Conservation (phyloP, 2,113 vertebrate genomes). For the Chauna torquata region DNA sequence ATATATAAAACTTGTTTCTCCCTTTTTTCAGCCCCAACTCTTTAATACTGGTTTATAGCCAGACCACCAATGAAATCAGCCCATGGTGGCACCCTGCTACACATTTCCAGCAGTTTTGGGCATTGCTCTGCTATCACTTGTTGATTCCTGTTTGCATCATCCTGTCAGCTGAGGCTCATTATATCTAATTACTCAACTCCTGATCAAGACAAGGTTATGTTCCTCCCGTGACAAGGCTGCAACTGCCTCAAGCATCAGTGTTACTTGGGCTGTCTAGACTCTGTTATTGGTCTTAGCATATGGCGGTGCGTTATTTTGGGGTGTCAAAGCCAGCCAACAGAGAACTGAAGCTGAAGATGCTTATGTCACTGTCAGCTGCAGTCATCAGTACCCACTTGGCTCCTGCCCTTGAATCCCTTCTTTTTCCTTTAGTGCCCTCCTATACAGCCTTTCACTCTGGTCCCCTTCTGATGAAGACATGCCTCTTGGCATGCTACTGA, state of each 20-base stretch:
- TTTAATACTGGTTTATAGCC: neutral
- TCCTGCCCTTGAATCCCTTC: neutral
- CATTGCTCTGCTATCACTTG: neutral
- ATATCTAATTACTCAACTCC: neutral
- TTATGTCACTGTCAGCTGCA: neutral
- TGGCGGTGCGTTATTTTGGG: neutral
- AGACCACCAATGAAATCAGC: neutral
- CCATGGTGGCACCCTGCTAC: rapidly evolving
- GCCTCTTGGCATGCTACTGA: neutral
- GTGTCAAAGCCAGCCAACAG: neutral
- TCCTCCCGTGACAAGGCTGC: neutral
- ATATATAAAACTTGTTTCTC: neutral
- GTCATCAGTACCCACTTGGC: neutral
- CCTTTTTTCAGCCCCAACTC: neutral
- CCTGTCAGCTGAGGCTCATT: neutral
- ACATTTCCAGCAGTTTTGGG: neutral
- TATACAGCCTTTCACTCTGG: neutral
- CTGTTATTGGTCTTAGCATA: neutral
- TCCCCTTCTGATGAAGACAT: neutral
- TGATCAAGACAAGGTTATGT: neutral
- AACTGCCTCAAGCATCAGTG: neutral
- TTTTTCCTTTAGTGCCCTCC: neutral
- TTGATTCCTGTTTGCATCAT: neutral
- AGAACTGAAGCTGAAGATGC: neutral
- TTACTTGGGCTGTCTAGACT: rapidly evolving